Percentiles rank a stretch among this genome's conserved stretches.
phyloP scores from a whole-genome alignment of 2,797 vertebrate genomes.

The Bovichtus diacanthus region DNA sequence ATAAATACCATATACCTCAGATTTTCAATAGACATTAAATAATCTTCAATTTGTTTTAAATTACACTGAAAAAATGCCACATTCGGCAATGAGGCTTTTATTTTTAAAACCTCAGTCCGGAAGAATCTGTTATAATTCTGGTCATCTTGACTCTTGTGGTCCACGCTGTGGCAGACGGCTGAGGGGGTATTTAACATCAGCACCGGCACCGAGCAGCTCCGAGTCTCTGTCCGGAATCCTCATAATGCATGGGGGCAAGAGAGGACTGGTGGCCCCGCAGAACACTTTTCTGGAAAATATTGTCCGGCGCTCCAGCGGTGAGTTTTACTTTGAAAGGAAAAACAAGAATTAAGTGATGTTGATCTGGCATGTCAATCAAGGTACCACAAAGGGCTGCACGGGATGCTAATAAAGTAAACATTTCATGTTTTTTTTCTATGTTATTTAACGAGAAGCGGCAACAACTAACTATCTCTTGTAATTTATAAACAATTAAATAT shows the following conservation, averaged over 20 bases:
- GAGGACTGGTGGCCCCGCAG: constrained; percentile 98
- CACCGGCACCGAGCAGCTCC: constrained; percentile 42
- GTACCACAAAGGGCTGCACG: neutral
- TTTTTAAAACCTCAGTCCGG: constrained; percentile 29
- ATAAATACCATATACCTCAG: neutral
- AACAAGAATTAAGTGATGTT: constrained; percentile 4
- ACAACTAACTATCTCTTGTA: neutral
- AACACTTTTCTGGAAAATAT: constrained; percentile 99
- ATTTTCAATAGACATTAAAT: neutral
- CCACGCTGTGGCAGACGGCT: neutral
- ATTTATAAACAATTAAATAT: no score
- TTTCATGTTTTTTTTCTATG: neutral
- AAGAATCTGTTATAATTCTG: neutral
- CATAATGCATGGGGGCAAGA: constrained; percentile 98
- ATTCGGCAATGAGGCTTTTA: constrained; percentile 21
- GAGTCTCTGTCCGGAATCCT: constrained; percentile 61
- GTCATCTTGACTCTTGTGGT: constrained; percentile 1
- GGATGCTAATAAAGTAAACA: neutral
- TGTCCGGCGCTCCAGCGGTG: constrained; percentile 96
- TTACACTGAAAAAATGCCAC: neutral
- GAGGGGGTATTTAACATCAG: constrained; percentile 37
- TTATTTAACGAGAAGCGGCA: neutral
- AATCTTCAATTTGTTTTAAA: neutral
- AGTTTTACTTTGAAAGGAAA: constrained; percentile 58
- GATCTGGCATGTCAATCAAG: constrained; percentile 1